Evolutionary conservation across 2,888 invertebrate genomes (phyloP), one percentile per base, ranked within the genome.

Genomic region (Plemyria rubiginata): DNA sequence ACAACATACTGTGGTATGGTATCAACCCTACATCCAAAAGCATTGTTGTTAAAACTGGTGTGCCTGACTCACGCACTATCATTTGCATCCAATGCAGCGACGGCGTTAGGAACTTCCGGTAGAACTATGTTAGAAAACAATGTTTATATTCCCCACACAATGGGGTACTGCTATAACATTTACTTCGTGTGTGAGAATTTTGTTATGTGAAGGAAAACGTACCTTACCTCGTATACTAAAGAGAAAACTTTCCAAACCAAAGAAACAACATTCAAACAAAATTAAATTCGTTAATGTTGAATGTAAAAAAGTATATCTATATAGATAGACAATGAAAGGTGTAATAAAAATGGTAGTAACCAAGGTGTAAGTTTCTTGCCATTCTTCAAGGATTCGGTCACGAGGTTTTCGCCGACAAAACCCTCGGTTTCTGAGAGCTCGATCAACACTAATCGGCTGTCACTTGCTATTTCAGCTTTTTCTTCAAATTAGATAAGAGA

Each of bases 31-130:
- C 48, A 13, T 49, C 29, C n/a, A 52, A 41, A 48, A 28, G 57
- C 45, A 68, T 66, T 71, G 66, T 70, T 68, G 62, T 64, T 45
- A 56, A 65, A 66, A 56, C 54, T 52, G 38, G 32, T n/a, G 60
- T 61, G 52, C 22, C 32, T 41, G 67, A 60, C 64, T 64, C 54
- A 59, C 65, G 54, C 62, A 48, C 68, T 55, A 67, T 64, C 59
- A 74, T 73, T 73, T 70, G 70, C 75, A 74, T 74, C 70, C 62
- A 74, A 73, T 70, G 69, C 67, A 68, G 55, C 60, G 54, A 57
- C 60, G 60, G 61, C 52, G 66, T 55, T 54, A n/a, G 16, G 15
- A 52, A 61, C 67, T 65, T 71, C 70, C 71, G 68, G 65, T 56
- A 54, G 41, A 53, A 50, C 48, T 22, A 53, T 55, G 56, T 15